These are phyloP conservation scores for Drosophila lacteicornis DNA, from an alignment of 1,140 invertebrate species.

Conservation along the genomic window DNA sequence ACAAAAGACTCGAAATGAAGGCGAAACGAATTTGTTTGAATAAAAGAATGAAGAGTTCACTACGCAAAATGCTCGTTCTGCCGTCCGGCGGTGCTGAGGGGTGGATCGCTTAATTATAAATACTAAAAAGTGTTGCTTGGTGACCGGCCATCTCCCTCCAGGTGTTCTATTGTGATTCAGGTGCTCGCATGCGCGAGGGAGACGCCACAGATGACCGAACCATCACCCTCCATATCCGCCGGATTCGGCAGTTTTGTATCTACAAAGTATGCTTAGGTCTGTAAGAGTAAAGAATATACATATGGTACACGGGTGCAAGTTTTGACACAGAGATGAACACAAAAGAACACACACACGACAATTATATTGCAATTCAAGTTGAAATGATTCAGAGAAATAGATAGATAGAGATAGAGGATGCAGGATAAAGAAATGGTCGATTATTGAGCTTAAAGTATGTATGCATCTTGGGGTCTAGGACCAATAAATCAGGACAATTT, in stretches of 20 bases:
- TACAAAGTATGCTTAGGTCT: conserved; percentile 29
- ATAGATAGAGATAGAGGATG: conserved; percentile 22
- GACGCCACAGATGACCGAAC: conserved; percentile 16
- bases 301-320: conserved; percentile 44
- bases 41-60: conserved; percentile 46
- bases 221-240: conserved; percentile 26
- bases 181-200: conserved; percentile 58
- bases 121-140: conserved; percentile 10
- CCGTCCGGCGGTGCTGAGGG: conserved; percentile 23
- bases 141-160: conserved; percentile 18
- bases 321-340: conserved; percentile 51
- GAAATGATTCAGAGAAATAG: conserved; percentile 37
- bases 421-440: conserved; percentile 31
- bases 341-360: conserved; percentile 43
- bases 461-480: conserved; percentile 11
- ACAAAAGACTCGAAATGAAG: conserved; percentile 60
- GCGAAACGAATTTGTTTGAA: conserved; percentile 37
- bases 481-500: background rate
- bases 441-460: conserved; percentile 22
- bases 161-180: conserved; percentile 20
- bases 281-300: conserved; percentile 11
- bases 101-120: conserved; percentile 6
- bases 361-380: conserved; percentile 30
- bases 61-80: conserved; percentile 47
- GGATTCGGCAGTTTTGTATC: conserved; percentile 26